Base-by-base conservation (phyloP, 2,797 vertebrate genomes). In the Ficedula albicollis region DNA sequence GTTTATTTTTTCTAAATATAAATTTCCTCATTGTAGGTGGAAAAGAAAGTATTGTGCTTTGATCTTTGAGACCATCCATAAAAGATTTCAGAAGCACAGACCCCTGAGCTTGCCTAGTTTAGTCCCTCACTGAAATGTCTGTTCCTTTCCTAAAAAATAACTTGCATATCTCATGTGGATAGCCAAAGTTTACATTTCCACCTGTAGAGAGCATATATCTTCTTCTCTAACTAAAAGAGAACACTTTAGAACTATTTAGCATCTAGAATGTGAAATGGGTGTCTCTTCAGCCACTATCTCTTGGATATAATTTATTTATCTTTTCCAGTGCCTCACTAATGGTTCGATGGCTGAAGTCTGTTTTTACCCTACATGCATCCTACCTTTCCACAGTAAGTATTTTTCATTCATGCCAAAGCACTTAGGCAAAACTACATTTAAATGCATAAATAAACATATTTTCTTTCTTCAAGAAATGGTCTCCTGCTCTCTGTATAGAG, bases 331-430 rank as follows among this genome's bases (percentile, higher is more conserved):
- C 99, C 13, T 94, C 98, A 81, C 83, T 99, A 90, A 99, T 99
- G 98, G 99, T 99, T 59, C 98, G 98, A 64, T 99, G 99, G 99
- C 97, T 99, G 59, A 99, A 99, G 94, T 98, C 98, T 20, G 98
- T 99, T 59, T 98, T 99, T 43, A 98, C 98, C 36, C 97, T 99
- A 64, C 99, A 99, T 92, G 99, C 99, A 26, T 99, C 99, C 22
- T 99, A 99, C 95, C 98, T 99, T 73, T 99, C 99, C 87, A 99
- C 99, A 70, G 99, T 99, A 98, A 99, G 99, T 98, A 59, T 54
- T 52, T 77, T 60, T 60, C 17, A 13, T 69, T 86, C 9, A 16
- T 58, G 44, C 44, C 78, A 49, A 72, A 38, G 43, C 5, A 36
- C 1, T 12, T 55, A 60, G 34, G 17, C 80, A 39, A 76, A 87